Base-by-base conservation (phyloP, 2,888 invertebrate species). In the Stenchaetothrips biformis region DNA sequence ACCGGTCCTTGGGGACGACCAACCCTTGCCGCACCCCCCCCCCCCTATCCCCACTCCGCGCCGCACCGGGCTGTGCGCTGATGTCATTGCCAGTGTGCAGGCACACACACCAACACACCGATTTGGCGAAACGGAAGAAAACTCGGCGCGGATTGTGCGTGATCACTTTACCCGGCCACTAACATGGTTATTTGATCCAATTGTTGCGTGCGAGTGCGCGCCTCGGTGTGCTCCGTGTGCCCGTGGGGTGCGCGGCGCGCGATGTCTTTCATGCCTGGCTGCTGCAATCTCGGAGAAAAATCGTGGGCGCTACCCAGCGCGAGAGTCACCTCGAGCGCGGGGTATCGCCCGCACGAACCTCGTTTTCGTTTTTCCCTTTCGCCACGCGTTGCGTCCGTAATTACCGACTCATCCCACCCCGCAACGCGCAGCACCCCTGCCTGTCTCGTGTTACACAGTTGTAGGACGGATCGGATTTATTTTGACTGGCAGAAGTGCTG, bases 141-240 rank as follows among this genome's bases (percentile, higher is more conserved):
- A 53, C 53, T 9, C 13, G 13, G 53, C 6, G 53, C 53, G 53
- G 59, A 59, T 59, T 59, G 18, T 6, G 59, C 59, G 59, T 59
- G 59, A 59, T 59, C 59, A 18, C 59, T 13, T 13, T 18, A 9
- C 13, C 59, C 59, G 59, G 8, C 59, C 59, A 13, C 59, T 59
- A 59, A 59, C 59, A 59, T 59, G 16, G 59, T 59, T 59, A 59
- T 59, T 59, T 59, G 59, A 59, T 59, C 59, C 59, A 59, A 59
- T 59, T 59, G 59, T 4, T 59, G 59, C 18, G 59, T 59, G 59
- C 18, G 59, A 18, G 59, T 59, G 59, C 18, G 59, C 13, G 59
- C 18, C 37, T 37, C 37, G 37, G 59, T 13, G 59, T 59, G 59
- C 18, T n/a, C 11, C 53, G 53, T 53, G 53, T 6, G 53, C 53